Conservation (phyloP, 1,140 invertebrate species). For the Homalodisca vitripennis region DNA sequence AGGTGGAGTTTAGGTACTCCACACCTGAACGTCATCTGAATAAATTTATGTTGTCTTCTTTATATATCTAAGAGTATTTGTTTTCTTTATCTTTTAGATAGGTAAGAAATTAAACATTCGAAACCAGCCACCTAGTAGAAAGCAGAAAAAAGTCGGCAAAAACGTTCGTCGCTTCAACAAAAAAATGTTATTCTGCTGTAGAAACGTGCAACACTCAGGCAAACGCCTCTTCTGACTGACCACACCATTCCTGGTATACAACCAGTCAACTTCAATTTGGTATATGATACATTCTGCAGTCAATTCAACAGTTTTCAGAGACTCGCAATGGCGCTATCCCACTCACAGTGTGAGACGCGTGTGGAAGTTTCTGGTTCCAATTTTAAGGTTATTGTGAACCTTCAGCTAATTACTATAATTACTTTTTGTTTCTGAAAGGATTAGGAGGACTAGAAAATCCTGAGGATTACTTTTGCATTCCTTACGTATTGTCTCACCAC, state of each 20-base stretch:
- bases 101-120: constrained; percentile 75
- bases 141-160: constrained; percentile 59
- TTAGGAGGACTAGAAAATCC: no score
- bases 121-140: constrained; percentile 69
- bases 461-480: no score
- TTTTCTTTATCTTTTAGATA: constrained; percentile 53
- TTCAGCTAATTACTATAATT: no score
- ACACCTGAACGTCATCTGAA: not conserved
- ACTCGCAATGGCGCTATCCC: no score
- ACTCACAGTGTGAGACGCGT: no score
- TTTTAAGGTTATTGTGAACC: no score
- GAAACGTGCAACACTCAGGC: not conserved
- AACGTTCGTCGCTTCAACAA: constrained; percentile 31
- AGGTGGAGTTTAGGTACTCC: not conserved
- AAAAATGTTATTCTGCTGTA: constrained; percentile 27
- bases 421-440: no score
- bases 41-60: constrained; percentile 20
- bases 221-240: not conserved
- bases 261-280: no score
- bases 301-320: no score
- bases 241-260: not conserved
- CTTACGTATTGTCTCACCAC: no score
- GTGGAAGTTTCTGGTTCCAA: no score
- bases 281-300: no score
- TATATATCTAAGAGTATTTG: constrained; percentile 5